A percentile compares a stretch with the other conserved stretches of the same genome.
phyloP scores from a whole-genome alignment of 2,888 invertebrate species.

The Apamea sordens region DNA sequence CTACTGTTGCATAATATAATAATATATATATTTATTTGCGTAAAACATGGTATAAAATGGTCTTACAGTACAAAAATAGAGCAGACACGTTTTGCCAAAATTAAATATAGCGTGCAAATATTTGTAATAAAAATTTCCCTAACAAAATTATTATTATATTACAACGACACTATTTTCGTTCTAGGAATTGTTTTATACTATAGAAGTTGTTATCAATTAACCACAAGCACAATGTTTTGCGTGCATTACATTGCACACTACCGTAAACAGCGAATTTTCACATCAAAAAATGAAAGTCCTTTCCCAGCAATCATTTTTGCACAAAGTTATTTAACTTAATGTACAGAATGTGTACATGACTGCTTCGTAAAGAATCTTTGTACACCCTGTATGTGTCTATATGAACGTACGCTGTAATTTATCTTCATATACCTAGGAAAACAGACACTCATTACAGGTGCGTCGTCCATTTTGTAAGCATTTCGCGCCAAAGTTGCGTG shows the following conservation, averaged over 20 bases:
- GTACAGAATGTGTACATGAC: not conserved
- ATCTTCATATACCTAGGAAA: not conserved
- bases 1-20: no score
- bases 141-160: no score
- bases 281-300: not conserved
- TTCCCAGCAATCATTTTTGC: not conserved
- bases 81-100: no score
- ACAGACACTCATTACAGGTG: not conserved
- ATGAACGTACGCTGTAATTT: not conserved
- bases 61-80: no score
- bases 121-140: no score
- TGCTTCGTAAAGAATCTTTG: not conserved
- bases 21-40: no score
- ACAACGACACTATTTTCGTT: no score
- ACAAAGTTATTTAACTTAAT: not conserved
- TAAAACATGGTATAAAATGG: no score
- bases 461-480: slow-evolving; percentile 25
- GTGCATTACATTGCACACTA: not conserved
- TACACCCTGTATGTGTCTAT: not conserved
- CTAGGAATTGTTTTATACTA: no score
- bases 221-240: no score
- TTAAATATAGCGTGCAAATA: no score
- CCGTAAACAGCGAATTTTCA: not conserved
- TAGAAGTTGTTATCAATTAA: no score
- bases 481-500: slow-evolving; percentile 18